Evolutionary conservation across 1,140 invertebrate species (phyloP), one percentile per base, ranked within the genome.

Genomic region (Panagrolaimus sp.): DNA sequence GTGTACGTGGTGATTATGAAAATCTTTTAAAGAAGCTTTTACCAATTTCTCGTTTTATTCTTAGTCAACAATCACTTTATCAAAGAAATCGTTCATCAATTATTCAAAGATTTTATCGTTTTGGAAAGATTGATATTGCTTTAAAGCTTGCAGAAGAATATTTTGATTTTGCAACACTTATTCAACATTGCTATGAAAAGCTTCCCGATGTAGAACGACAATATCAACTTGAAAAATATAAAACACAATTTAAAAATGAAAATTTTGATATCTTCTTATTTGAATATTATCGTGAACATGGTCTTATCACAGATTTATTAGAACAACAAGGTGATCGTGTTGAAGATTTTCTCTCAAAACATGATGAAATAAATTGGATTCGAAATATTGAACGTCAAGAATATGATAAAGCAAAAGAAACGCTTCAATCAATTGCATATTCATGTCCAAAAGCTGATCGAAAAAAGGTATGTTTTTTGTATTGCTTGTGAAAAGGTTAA

Each of bases 271-370:
- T 57, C n/a, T 57, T 25, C n/a, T 27, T 57, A 27, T 57, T 25
- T 16, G 51, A 57, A 20, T 57, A 57, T 27, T 57, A n/a, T 27
- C 20, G 27, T 20, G 51, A 57, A 5, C 51, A 57, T 27, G 51
- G 51, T 11, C n/a, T 57, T 11, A 57, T 57, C n/a, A 16, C 51
- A 0, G 51, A 57, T 20, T 16, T 57, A 11, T 27, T 57, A 16
- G 51, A 57, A 57, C 51, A 57, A 57, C 13, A 27, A 20, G 51
- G 51, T 20, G 51, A 57, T 57, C 11, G 51, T n/a, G 51, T 57
- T 11, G 51, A 57, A 27, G 20, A 57, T 13, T 57, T 57, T 16
- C n/a, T 57, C 1, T 57, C 51, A 27, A 57, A 57, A 16, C 51
- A 57, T 20, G 20, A 57, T 23, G 51, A 57, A 27, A 57, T 57